Conservation (phyloP, 2,888 invertebrate species). For the Megalurothrips usitatus region DNA sequence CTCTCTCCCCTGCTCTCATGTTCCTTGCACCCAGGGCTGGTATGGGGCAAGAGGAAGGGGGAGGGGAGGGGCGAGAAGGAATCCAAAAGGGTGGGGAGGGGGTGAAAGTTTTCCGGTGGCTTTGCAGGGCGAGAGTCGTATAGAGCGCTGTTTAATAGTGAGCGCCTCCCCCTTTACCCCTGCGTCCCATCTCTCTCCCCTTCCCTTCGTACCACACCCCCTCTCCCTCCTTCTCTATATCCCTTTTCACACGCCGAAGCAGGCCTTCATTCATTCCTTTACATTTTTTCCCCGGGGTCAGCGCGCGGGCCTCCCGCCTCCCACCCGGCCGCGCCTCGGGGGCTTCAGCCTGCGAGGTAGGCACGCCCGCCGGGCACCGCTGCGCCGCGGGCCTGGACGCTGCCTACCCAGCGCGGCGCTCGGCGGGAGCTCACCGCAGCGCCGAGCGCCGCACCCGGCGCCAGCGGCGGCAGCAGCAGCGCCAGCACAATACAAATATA, state of each 20-base stretch:
- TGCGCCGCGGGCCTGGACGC: no score
- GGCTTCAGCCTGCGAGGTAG: no score
- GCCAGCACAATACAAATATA: no score
- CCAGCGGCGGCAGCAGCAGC: no score
- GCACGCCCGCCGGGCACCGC: no score
- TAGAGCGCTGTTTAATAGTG: slow-evolving; percentile 10
- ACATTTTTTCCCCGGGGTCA: no score
- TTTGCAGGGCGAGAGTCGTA: slow-evolving; percentile 3
- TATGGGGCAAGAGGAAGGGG: neutral
- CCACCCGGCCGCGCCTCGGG: no score
- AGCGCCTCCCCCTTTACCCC: neutral
- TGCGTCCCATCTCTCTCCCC: neutral
- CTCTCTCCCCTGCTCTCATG: neutral
- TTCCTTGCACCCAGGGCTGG: neutral
- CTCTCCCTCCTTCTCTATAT: neutral
- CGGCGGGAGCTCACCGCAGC: no score
- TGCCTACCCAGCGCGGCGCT: no score
- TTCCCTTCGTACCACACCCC: neutral
- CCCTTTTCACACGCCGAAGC: neutral
- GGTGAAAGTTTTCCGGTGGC: neutral
- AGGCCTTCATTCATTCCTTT: no score
- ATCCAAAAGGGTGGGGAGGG: neutral
- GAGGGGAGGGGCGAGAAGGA: neutral
- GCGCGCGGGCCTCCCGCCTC: no score
- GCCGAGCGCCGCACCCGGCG: no score